Evolutionary conservation across 2,113 vertebrate genomes (phyloP).

Genomic region (Neodon shergylaensis): DNA sequence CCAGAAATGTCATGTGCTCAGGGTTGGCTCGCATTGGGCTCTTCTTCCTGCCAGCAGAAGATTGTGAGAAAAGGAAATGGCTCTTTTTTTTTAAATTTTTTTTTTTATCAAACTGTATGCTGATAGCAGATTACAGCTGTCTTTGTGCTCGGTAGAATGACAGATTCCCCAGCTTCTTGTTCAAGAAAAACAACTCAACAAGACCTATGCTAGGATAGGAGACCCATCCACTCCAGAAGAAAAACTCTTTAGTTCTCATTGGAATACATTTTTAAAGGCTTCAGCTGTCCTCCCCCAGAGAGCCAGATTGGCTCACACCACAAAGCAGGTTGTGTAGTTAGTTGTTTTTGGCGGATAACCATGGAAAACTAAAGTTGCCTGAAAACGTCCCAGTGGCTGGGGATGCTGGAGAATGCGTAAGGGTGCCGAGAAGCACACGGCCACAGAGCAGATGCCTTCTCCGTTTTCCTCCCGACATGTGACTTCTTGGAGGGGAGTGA

Average conservation of each 20-base stretch:
- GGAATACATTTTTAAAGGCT: constrained; percentile 54
- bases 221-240: not conserved
- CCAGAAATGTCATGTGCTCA: constrained; percentile 64
- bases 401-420: constrained; percentile 19
- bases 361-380: constrained; percentile 36
- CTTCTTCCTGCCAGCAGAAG: constrained; percentile 47
- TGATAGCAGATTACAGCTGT: not conserved
- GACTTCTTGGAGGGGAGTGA: constrained; percentile 11
- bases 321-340: constrained; percentile 28
- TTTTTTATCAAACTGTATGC: constrained; percentile 11
- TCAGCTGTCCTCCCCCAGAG: not conserved
- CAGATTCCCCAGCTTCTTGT: constrained; percentile 29
- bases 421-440: not conserved
- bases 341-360: not conserved
- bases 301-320: not conserved
- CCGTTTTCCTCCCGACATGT: not conserved
- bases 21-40: constrained; percentile 51
- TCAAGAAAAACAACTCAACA: constrained; percentile 31
- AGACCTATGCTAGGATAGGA: not conserved
- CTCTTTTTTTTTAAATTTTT: not conserved
- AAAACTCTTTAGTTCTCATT: constrained; percentile 41
- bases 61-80: constrained; percentile 56
- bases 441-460: not conserved
- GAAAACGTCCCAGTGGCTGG: constrained; percentile 16
- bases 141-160: not conserved